Conservation (phyloP, 1,140 invertebrate genomes). For the Macrosteles quadrilineatus region DNA sequence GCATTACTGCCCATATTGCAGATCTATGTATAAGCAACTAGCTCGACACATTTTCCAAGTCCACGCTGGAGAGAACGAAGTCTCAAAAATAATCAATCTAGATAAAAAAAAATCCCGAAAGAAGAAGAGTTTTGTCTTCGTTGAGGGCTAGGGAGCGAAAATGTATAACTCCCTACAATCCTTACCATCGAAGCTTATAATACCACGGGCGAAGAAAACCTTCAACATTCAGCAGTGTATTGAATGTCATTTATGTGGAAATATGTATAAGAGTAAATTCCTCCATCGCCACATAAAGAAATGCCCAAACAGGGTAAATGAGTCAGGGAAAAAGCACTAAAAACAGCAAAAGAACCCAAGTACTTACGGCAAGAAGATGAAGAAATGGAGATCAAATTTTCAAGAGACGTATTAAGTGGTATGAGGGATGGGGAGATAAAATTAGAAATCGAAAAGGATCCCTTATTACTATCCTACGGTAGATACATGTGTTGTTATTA, state of each 20-base stretch:
- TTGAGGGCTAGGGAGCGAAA: not conserved
- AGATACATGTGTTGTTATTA: conserved; percentile 8
- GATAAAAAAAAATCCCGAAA: conserved; percentile 18
- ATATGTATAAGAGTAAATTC: conserved; percentile 6
- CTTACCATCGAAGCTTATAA: not conserved
- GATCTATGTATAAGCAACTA: not conserved
- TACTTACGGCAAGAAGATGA: not conserved
- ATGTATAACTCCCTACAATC: not conserved
- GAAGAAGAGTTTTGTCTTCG: not conserved
- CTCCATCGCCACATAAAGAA: conserved; percentile 10
- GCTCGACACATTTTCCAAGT: not conserved
- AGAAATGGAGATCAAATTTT: conserved; percentile 7
- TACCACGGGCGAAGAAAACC: not conserved
- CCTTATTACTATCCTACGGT: not conserved
- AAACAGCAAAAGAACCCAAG: not conserved
- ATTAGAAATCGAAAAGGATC: not conserved
- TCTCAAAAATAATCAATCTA: not conserved
- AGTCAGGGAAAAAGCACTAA: too few relatives aligned
- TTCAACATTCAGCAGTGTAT: not conserved
- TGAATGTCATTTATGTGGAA: conserved; percentile 3
- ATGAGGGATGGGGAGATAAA: conserved; percentile 8
- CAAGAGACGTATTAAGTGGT: not conserved
- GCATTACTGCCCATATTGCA: conserved; percentile 8
- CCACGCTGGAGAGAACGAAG: not conserved
- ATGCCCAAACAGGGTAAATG: conserved; percentile 2